A percentile compares a stretch with the other conserved stretches of the same genome.
phyloP scores from a whole-genome alignment of 2,888 invertebrate genomes.

The Ophioninae sp. region DNA sequence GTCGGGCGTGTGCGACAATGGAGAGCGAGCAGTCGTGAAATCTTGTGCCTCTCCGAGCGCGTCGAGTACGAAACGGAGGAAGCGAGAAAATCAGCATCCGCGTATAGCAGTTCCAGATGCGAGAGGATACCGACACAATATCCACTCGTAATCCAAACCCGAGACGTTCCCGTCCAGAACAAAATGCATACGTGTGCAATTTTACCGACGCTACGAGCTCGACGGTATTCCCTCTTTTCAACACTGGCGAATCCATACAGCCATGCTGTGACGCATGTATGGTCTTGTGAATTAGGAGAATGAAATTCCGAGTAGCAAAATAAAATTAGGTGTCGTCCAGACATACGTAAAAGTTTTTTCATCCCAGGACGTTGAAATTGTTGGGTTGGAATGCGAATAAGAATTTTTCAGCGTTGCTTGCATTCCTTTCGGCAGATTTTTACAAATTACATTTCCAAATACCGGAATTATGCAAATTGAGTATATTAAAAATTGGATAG shows the following conservation, averaged over 20 bases:
- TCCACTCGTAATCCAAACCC: slow-evolving; percentile 48
- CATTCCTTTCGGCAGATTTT: too few relatives aligned
- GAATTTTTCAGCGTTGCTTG: too few relatives aligned
- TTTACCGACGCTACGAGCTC: slow-evolving; percentile 32
- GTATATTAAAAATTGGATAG: too few relatives aligned
- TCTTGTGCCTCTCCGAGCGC: slow-evolving; percentile 60
- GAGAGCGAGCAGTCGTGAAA: slow-evolving; percentile 61
- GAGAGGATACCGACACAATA: slow-evolving; percentile 30
- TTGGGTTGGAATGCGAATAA: not conserved
- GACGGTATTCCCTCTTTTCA: slow-evolving; percentile 5
- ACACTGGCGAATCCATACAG: not conserved
- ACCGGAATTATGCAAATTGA: too few relatives aligned
- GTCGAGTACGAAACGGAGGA: slow-evolving; percentile 49
- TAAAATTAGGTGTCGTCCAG: not conserved
- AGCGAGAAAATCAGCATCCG: slow-evolving; percentile 47
- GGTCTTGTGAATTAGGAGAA: not conserved
- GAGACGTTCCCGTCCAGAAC: slow-evolving; percentile 25
- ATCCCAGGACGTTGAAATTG: not conserved
- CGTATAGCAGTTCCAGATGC: slow-evolving; percentile 8
- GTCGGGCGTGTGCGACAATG: slow-evolving; percentile 58
- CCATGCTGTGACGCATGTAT: not conserved
- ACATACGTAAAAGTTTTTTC: not conserved
- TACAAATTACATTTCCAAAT: too few relatives aligned
- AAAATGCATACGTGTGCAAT: slow-evolving; percentile 50
- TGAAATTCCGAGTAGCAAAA: not conserved